A percentile compares a stretch with the other conserved stretches of the same genome.
phyloP scores from a whole-genome alignment of 2,113 vertebrate species.

The Climacteris rufus region DNA sequence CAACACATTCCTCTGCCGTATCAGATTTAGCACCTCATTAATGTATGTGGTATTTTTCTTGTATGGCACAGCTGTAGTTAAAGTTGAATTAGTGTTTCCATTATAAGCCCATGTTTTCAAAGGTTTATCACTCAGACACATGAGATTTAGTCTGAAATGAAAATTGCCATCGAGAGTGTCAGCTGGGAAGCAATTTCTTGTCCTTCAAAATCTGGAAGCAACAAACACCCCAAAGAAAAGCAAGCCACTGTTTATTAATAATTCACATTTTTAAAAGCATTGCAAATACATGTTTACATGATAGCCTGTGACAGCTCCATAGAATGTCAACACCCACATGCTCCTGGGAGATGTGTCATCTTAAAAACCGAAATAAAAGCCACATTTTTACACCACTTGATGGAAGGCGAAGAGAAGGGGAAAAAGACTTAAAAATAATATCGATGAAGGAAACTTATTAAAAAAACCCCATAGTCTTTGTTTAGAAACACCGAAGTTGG shows the following conservation, averaged over 20 bases:
- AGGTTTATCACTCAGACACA: slow-evolving; percentile 57
- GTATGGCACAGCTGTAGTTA: slow-evolving; percentile 27
- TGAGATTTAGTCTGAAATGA: slow-evolving; percentile 49
- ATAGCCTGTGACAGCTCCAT: slow-evolving; percentile 63
- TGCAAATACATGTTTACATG: slow-evolving; percentile 67
- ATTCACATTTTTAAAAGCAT: slow-evolving; percentile 63
- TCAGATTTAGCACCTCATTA: slow-evolving; percentile 55
- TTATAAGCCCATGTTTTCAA: slow-evolving; percentile 46
- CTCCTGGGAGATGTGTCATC: slow-evolving; percentile 60
- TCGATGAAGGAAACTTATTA: neutral
- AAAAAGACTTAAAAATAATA: slow-evolving; percentile 24
- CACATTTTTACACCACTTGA: slow-evolving; percentile 38
- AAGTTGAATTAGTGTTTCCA: slow-evolving; percentile 57
- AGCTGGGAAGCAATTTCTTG: slow-evolving; percentile 34
- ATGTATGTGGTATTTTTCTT: slow-evolving; percentile 47
- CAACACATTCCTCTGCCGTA: neutral
- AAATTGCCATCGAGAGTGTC: slow-evolving; percentile 29
- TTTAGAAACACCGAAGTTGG: slow-evolving; percentile 22
- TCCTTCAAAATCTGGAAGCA: slow-evolving; percentile 48
- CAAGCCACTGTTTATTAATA: slow-evolving; percentile 63
- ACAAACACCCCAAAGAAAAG: neutral
- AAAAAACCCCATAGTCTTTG: neutral
- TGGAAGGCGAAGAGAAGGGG: neutral
- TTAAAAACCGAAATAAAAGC: slow-evolving; percentile 44
- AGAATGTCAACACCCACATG: slow-evolving; percentile 62